Evolutionary conservation across 2,888 invertebrate genomes (phyloP).

Genomic region (Lochmaea crataegi): DNA sequence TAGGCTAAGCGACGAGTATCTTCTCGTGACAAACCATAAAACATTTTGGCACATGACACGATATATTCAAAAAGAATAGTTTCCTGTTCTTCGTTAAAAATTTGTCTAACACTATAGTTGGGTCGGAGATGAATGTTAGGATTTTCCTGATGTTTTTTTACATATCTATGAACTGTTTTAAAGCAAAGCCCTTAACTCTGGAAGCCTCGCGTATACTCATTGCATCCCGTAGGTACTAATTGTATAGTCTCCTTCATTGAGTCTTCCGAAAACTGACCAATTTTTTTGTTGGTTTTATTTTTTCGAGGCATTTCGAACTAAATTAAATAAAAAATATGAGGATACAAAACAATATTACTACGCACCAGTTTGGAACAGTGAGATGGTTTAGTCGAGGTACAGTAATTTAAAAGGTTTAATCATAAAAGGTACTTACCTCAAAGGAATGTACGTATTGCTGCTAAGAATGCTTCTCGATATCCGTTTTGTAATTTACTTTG

Average conservation of each 20-base stretch:
- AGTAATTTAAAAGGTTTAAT: too few relatives aligned
- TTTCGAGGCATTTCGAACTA: neutral
- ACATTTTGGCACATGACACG: neutral
- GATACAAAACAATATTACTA: too few relatives aligned
- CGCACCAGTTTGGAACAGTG: too few relatives aligned
- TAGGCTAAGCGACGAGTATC: too few relatives aligned
- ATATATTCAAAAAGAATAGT: neutral
- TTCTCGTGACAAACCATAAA: neutral
- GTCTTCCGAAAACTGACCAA: constrained; percentile 14
- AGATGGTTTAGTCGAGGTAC: too few relatives aligned
- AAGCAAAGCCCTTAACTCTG: constrained; percentile 48
- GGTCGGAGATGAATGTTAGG: neutral
- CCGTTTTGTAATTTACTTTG: too few relatives aligned
- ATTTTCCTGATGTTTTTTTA: neutral
- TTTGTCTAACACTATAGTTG: neutral
- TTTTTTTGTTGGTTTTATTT: neutral
- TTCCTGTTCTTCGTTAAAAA: neutral
- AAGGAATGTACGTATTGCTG: too few relatives aligned
- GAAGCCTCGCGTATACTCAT: neutral
- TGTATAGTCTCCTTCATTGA: constrained; percentile 44
- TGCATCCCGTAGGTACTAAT: neutral
- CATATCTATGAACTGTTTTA: neutral
- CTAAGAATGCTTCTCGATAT: too few relatives aligned
- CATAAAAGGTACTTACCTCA: too few relatives aligned
- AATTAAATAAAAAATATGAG: too few relatives aligned